Percentiles rank a stretch among this genome's conserved stretches.
These are phyloP conservation scores for Neotoxoptera formosana DNA, from an alignment of 1,140 invertebrate genomes.

Conservation along the genomic window DNA sequence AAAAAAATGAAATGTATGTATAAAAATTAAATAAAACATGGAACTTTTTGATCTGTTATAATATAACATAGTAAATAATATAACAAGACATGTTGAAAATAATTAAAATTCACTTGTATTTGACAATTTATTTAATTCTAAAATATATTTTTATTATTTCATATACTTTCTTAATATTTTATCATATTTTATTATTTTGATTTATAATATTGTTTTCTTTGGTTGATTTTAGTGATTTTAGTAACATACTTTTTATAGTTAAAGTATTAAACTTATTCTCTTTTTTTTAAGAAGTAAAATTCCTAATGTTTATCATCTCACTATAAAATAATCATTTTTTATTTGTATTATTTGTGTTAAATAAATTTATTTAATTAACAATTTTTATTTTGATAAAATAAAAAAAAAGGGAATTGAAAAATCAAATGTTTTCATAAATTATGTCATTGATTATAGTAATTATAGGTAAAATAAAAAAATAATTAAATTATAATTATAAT, in stretches of 20 bases:
- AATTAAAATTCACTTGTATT: too few relatives aligned
- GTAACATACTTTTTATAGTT: too few relatives aligned
- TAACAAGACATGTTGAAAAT: too few relatives aligned
- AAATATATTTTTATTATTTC: neutral
- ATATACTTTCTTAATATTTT: neutral
- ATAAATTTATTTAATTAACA: neutral
- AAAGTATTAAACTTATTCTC: neutral
- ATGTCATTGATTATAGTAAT: neutral
- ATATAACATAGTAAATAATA: too few relatives aligned
- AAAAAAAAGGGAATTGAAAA: neutral
- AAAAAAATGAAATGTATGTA: too few relatives aligned
- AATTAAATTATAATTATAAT: too few relatives aligned
- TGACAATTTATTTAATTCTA: too few relatives aligned
- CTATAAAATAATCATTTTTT: neutral
- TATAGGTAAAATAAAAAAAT: too few relatives aligned
- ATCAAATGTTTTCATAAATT: neutral
- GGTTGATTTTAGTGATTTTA: too few relatives aligned
- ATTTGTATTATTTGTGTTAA: neutral
- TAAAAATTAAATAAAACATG: too few relatives aligned
- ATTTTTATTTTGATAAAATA: neutral
- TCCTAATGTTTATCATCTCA: neutral
- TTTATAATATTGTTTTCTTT: neutral
- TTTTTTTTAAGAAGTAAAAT: neutral
- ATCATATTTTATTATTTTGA: neutral
- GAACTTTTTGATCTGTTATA: too few relatives aligned